These are phyloP conservation scores for Trinectes maculatus DNA, from an alignment of 2,113 vertebrate genomes.

Conservation along the genomic window DNA sequence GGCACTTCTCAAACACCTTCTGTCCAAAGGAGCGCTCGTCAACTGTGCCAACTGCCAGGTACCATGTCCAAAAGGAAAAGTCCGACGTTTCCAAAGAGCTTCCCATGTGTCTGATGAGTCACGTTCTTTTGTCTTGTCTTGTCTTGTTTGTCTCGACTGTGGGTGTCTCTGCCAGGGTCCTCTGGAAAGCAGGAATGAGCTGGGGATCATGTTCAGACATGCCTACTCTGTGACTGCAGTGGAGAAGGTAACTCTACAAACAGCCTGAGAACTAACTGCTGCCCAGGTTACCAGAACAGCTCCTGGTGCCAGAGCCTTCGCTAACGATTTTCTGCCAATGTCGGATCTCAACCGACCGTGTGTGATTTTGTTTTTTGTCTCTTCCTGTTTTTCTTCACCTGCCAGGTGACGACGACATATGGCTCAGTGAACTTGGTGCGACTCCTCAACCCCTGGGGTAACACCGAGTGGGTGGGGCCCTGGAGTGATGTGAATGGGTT, in stretches of 20 bases:
- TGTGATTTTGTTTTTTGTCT: too few species aligned
- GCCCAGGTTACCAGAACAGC: too few species aligned
- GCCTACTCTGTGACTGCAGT: constrained; percentile 82
- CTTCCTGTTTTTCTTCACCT: neutral
- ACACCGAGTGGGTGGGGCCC: constrained; percentile 80
- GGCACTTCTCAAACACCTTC: constrained; percentile 58
- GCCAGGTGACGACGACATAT: constrained; percentile 64
- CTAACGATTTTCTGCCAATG: too few species aligned
- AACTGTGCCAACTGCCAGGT: constrained; percentile 81
- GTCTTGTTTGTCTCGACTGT: constrained; percentile 6
- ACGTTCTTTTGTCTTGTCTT: neutral
- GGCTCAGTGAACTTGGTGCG: constrained; percentile 71
- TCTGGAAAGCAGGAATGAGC: constrained; percentile 62
- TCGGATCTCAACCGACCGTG: too few species aligned
- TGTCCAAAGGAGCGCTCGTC: constrained; percentile 79
- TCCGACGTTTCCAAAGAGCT: too few species aligned
- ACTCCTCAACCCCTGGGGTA: constrained; percentile 84
- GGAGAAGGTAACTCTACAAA: constrained; percentile 68
- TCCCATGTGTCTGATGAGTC: constrained; percentile 5
- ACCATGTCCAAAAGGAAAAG: too few species aligned
- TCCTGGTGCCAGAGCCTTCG: too few species aligned
- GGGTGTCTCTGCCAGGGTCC: constrained; percentile 63
- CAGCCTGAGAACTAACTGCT: too few species aligned
- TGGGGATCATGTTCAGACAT: constrained; percentile 81
- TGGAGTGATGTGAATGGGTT: constrained; percentile 79